Conservation (phyloP, 2,888 invertebrate genomes). For the Xanthorhoe spadicearia region DNA sequence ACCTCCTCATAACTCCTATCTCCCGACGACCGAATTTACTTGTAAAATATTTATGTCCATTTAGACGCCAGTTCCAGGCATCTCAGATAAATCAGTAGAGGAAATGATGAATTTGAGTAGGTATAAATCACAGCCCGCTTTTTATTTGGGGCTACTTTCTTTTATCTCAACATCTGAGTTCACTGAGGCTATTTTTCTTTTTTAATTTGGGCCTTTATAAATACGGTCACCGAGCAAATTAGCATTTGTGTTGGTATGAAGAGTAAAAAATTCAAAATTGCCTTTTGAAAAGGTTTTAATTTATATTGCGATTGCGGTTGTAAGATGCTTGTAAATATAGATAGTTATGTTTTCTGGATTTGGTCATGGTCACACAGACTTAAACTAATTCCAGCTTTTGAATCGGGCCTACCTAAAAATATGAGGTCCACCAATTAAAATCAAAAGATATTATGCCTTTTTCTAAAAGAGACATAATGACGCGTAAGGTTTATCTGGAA, state of each 20-base stretch:
- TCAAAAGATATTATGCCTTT: too few species aligned
- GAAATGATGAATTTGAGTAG: conserved; percentile 50
- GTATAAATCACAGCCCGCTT: conserved; percentile 40
- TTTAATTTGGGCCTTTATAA: conserved; percentile 30
- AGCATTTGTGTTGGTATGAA: conserved; percentile 24
- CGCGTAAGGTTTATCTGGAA: not conserved
- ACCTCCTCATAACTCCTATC: conserved; percentile 21
- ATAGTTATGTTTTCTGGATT: too few species aligned
- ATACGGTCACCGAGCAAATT: conserved; percentile 29
- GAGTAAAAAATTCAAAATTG: conserved; percentile 12
- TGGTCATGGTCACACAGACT: too few species aligned
- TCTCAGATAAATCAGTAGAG: conserved; percentile 52
- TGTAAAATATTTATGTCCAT: conserved; percentile 63
- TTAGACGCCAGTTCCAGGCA: conserved; percentile 53
- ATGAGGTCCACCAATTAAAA: too few species aligned
- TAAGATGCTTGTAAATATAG: not conserved
- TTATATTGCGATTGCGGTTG: not conserved
- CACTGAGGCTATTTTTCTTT: conserved; percentile 18
- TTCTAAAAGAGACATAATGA: not conserved
- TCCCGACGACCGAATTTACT: conserved; percentile 56
- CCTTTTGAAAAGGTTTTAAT: not conserved
- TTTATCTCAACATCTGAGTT: conserved; percentile 14
- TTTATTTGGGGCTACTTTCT: conserved; percentile 35
- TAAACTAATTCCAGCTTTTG: too few species aligned
- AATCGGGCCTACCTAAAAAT: too few species aligned